Evolutionary conservation across 2,888 invertebrate species (phyloP), one percentile per base, ranked within the genome.

Genomic region (Panorpa germanica): DNA sequence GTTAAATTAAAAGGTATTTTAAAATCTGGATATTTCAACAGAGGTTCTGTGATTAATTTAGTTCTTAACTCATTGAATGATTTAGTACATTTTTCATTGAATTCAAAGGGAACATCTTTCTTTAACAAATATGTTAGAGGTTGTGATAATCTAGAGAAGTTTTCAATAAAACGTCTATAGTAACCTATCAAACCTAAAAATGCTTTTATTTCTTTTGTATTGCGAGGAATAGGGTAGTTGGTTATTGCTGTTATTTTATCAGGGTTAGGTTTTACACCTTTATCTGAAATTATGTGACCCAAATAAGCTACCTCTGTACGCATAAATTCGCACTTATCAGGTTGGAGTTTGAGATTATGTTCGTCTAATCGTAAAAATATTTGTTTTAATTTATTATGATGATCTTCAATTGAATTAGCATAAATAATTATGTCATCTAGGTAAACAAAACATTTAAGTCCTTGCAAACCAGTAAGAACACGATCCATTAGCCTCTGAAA

Each of bases 401-500:
- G 40, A 30, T 34, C 30, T 12, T 43, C 27, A 23, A 48, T 31
- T 5, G 36, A 38, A 12, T 29, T 32, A 1, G 40, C 41, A 25
- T 41, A 45, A 2, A 48, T 38, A 3, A 48, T 43, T 3, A 49
- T 41, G 31, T 47, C 50, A 30, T 50, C 49, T 7, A 49, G 18
- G 28, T 48, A 49, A 1, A 47, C 42, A 6, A 48, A 37, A 29
- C 45, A 48, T 37, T 45, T 40, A 4, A 40, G 34, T 1, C 44
- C 45, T 37, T 43, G 43, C 10, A 50, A 24, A 4, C 48, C 49
- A 14, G 40, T 25, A 6, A 53, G 32, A 0, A 53, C 42, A 30
- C 38, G 43, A 23, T 51, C 45, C 50, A 52, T 52, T 12, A 47
- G 33, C 4, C 49, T 28, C 38, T 52, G 51, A 29, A 54, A 52